Conservation (phyloP, 2,113 vertebrate species). For the Girardinichthys multiradiatus region DNA sequence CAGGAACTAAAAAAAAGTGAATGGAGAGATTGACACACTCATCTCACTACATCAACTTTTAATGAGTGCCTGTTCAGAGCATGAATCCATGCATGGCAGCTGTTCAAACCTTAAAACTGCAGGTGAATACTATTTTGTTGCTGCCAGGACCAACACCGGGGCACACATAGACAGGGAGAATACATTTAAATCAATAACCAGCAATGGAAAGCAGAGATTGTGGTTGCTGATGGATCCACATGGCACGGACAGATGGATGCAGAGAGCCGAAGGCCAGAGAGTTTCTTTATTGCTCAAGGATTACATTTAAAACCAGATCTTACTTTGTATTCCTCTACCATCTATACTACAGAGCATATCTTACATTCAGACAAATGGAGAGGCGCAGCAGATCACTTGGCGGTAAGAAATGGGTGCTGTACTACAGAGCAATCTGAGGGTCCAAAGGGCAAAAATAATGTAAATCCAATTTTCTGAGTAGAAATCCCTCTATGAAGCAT, state of each 20-base stretch:
- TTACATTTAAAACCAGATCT: conserved; percentile 77
- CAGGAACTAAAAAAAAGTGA: too few relatives aligned
- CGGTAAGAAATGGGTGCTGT: conserved; percentile 60
- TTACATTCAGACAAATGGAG: conserved; percentile 71
- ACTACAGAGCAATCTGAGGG: conserved; percentile 49
- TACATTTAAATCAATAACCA: conserved; percentile 70
- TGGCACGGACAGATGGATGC: conserved; percentile 63
- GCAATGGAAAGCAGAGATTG: conserved; percentile 56
- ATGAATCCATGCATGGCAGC: conserved; percentile 3
- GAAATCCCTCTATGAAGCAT: conserved; percentile 64
- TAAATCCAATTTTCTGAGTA: conserved; percentile 76
- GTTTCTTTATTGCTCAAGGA: conserved; percentile 77
- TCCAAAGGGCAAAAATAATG: conserved; percentile 77
- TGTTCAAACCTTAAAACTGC: conserved; percentile 65
- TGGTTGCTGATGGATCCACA: conserved; percentile 73
- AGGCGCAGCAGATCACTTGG: conserved; percentile 54
- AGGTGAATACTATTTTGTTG: conserved; percentile 59
- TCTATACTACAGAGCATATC: conserved; percentile 71
- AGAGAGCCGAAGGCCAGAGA: conserved; percentile 73
- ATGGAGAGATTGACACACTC: background rate
- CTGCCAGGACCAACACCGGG: conserved; percentile 44
- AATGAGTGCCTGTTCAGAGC: conserved; percentile 25
- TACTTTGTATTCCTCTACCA: conserved; percentile 75
- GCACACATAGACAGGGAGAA: conserved; percentile 44
- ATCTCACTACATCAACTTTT: conserved; percentile 8